Percentiles rank a stretch among this genome's conserved stretches.
Conservation (phyloP, 1,140 invertebrate species). For the Trichonephila clavata region DNA sequence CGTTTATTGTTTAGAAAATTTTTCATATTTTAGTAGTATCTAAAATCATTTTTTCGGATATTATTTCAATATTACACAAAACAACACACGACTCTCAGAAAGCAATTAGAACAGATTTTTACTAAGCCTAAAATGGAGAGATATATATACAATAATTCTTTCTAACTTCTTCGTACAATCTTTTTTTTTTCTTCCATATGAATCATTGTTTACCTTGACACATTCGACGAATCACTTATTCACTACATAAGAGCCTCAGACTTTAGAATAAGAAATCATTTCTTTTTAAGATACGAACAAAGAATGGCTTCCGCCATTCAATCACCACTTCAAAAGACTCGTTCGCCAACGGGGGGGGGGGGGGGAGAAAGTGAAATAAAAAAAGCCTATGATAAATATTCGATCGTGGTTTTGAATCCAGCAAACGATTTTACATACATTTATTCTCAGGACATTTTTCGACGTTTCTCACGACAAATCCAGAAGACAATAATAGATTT, state of each 20-base stretch:
- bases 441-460: not conserved
- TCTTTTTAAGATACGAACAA: not conserved
- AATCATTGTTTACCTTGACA: slow-evolving; percentile 13
- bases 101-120: not conserved
- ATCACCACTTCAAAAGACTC: not conserved
- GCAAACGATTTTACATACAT: not conserved
- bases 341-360: not conserved
- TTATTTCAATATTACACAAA: not conserved
- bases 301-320: not conserved
- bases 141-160: not conserved
- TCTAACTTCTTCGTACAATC: not conserved
- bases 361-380: not conserved
- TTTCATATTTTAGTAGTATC: too few species aligned
- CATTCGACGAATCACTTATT: not conserved
- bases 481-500: too few species aligned
- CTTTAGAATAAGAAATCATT: not conserved
- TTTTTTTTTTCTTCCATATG: not conserved
- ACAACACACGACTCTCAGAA: not conserved
- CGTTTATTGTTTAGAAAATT: not conserved
- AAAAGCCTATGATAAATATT: not conserved
- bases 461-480: not conserved
- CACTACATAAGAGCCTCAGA: not conserved
- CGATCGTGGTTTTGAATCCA: slow-evolving; percentile 6
- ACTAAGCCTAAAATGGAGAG: not conserved
- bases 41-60: too few species aligned